Conservation (phyloP, 2,113 vertebrate species). For the Heptranchias perlo region DNA sequence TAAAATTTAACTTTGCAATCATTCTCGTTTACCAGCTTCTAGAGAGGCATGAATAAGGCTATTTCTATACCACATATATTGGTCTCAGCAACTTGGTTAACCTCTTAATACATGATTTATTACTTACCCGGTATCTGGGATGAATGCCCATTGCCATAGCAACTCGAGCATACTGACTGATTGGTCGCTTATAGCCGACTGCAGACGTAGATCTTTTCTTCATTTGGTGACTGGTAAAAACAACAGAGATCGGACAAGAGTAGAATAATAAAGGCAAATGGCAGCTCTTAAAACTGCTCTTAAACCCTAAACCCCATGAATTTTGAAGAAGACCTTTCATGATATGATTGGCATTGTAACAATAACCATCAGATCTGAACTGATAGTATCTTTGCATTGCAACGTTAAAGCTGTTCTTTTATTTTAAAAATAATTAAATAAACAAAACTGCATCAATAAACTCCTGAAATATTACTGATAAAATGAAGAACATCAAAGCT, state of each 20-base stretch:
- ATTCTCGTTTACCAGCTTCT: not conserved
- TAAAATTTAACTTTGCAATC: not conserved
- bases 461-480: not conserved
- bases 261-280: not conserved
- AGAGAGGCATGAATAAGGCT: not conserved
- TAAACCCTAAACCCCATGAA: not conserved
- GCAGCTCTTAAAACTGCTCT: not conserved
- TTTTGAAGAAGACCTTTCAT: not conserved
- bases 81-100: not conserved
- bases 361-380: not conserved
- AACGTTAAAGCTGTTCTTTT: not conserved
- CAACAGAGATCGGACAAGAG: not conserved
- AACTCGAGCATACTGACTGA: constrained; percentile 86
- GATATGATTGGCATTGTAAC: not conserved
- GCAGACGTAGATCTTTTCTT: constrained; percentile 79
- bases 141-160: constrained; percentile 82
- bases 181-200: constrained; percentile 88
- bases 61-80: not conserved
- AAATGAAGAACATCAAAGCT: not conserved
- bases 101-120: constrained; percentile 2
- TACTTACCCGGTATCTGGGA: constrained; percentile 78
- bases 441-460: not conserved
- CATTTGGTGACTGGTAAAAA: constrained; percentile 59
- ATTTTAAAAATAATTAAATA: not conserved
- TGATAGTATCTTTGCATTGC: not conserved